These are phyloP conservation scores for Agrypnus murinus DNA, from an alignment of 2,888 invertebrate genomes.

Conservation along the genomic window DNA sequence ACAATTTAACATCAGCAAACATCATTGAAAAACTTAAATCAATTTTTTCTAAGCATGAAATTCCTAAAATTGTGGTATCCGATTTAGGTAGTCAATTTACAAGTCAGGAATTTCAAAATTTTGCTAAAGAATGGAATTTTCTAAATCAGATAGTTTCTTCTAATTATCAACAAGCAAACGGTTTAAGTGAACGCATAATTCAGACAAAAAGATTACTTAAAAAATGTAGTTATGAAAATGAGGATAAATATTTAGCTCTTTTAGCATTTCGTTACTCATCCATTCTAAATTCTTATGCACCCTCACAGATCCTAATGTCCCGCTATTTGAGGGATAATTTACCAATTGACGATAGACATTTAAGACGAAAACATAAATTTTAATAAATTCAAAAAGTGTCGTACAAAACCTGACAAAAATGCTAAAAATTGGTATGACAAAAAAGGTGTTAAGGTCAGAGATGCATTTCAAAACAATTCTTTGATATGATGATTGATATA, in stretches of 20 bases:
- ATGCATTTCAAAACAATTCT: not conserved
- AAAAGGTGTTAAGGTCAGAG: slow-evolving; percentile 4
- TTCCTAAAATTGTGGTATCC: slow-evolving; percentile 38
- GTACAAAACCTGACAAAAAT: not conserved
- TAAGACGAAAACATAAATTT: slow-evolving; percentile 5
- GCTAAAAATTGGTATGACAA: slow-evolving; percentile 3
- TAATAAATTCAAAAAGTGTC: not conserved
- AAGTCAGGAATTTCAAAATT: slow-evolving; percentile 20
- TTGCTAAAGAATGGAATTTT: slow-evolving; percentile 36
- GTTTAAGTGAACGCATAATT: slow-evolving; percentile 33
- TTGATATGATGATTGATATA: too few relatives aligned
- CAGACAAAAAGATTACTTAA: slow-evolving; percentile 40
- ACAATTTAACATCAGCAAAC: slow-evolving; percentile 30
- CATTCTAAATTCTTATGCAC: not conserved
- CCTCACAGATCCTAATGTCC: slow-evolving; percentile 24
- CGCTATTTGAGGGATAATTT: slow-evolving; percentile 34
- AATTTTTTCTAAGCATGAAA: slow-evolving; percentile 37
- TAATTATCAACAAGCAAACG: slow-evolving; percentile 37
- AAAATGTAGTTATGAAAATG: slow-evolving; percentile 22
- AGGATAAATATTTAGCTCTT: slow-evolving; percentile 25
- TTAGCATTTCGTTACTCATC: not conserved
- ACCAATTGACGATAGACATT: not conserved
- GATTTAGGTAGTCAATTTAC: slow-evolving; percentile 33
- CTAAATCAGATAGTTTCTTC: slow-evolving; percentile 16
- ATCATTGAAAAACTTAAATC: slow-evolving; percentile 37